A percentile compares a stretch with the other conserved stretches of the same genome.
Evolutionary conservation across 1,140 invertebrate species (phyloP).

Genomic region (Scaptomyza montana): DNA sequence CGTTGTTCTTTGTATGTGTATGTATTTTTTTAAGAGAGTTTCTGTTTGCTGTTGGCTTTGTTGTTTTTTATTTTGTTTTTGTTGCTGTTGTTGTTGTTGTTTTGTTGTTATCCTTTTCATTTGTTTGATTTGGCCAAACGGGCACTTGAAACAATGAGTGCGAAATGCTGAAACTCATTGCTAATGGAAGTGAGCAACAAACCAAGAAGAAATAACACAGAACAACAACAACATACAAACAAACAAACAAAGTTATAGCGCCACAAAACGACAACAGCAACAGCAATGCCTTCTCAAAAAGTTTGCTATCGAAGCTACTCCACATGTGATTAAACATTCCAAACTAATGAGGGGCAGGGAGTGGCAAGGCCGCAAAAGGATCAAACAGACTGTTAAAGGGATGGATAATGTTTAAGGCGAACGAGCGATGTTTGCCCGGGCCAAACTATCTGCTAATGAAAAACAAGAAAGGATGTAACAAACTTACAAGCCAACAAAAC

Average conservation of each 20-base stretch:
- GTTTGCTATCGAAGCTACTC: not conserved
- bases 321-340: conserved; percentile 36
- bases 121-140: conserved; percentile 29
- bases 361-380: conserved; percentile 23
- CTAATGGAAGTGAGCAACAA: conserved; percentile 9
- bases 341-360: conserved; percentile 24
- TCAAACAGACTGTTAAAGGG: conserved; percentile 44
- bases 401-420: conserved; percentile 16
- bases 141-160: conserved; percentile 12
- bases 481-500: conserved; percentile 3
- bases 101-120: conserved; percentile 33
- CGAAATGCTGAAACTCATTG: not conserved
- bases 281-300: conserved; percentile 6
- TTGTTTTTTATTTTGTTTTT: too few species aligned
- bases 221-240: conserved; percentile 2
- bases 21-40: conserved; percentile 12
- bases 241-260: conserved; percentile 7
- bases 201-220: conserved; percentile 1
- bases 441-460: conserved; percentile 77
- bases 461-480: conserved; percentile 46
- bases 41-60: conserved; percentile 17
- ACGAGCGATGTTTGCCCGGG: conserved; percentile 7
- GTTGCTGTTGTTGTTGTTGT: conserved; percentile 13
- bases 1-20: conserved; percentile 15
- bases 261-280: conserved; percentile 10